These are phyloP conservation scores for Nothocercus nigrocapillus DNA, from an alignment of 2,113 vertebrate genomes.

Conservation along the genomic window DNA sequence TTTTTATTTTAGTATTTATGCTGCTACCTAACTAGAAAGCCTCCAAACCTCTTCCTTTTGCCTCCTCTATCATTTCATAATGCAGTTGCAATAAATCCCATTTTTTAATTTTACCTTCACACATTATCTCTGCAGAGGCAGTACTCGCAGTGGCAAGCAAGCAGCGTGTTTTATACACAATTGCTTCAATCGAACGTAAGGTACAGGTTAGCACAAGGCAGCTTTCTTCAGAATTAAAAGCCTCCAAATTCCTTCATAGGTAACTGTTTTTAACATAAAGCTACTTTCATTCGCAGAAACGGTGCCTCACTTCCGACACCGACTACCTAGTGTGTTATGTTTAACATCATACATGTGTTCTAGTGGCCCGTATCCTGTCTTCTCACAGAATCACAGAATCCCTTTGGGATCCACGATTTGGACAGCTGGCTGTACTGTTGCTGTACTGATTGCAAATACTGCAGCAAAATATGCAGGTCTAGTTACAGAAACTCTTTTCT, in stretches of 20 bases:
- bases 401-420: not conserved
- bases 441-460: not conserved
- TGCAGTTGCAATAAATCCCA: not conserved
- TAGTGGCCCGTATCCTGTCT: not conserved
- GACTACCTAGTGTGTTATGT: not conserved
- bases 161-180: not conserved
- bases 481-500: not conserved
- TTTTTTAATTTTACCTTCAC: not conserved
- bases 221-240: not conserved
- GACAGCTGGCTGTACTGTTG: not conserved
- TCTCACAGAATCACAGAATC: not conserved
- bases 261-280: not conserved
- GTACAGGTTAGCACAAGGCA: not conserved
- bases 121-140: not conserved
- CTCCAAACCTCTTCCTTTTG: not conserved
- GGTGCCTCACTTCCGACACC: not conserved
- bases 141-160: no score
- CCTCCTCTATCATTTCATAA: not conserved
- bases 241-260: not conserved
- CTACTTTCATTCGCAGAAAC: not conserved
- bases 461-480: not conserved
- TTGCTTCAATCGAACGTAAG: not conserved
- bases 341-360: fast-evolving
- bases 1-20: not conserved
- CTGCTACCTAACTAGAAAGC: not conserved